Conservation (phyloP, 2,113 vertebrate species). For the Polypterus senegalus region DNA sequence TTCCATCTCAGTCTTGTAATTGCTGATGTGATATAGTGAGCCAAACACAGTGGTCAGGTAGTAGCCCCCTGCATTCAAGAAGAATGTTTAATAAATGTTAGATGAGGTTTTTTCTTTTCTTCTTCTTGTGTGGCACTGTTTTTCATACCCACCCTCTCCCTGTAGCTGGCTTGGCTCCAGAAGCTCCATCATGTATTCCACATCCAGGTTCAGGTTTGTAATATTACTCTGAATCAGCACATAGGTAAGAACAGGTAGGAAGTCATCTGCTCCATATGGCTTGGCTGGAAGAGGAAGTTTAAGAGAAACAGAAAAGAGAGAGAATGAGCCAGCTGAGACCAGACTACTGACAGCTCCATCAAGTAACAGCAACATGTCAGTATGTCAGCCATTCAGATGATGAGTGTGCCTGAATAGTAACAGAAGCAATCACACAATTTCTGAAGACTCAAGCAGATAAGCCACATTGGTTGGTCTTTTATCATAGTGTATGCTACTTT, state of each 20-base stretch:
- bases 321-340: too few relatives aligned
- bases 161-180: constrained; percentile 66
- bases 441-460: too few relatives aligned
- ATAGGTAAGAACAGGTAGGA: constrained; percentile 72
- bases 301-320: too few relatives aligned
- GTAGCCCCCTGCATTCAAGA: constrained; percentile 56
- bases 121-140: too few relatives aligned
- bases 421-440: too few relatives aligned
- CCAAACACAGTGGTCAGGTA: constrained; percentile 81
- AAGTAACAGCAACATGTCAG: too few relatives aligned
- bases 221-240: constrained; percentile 62
- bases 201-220: constrained; percentile 61
- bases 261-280: constrained; percentile 71
- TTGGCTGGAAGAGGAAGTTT: constrained; percentile 32
- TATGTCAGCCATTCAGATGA: too few relatives aligned
- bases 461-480: too few relatives aligned
- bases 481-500: too few relatives aligned
- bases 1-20: constrained; percentile 46
- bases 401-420: too few relatives aligned
- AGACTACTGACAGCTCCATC: too few relatives aligned
- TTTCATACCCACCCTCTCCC: constrained; percentile 58
- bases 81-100: not conserved
- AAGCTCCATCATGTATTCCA: constrained; percentile 83
- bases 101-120: too few relatives aligned
- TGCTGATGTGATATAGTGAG: constrained; percentile 71